A percentile compares a stretch with the other conserved stretches of the same genome.
Conservation (phyloP, 1,140 invertebrate genomes). For the Gonatopus flavifemur region DNA sequence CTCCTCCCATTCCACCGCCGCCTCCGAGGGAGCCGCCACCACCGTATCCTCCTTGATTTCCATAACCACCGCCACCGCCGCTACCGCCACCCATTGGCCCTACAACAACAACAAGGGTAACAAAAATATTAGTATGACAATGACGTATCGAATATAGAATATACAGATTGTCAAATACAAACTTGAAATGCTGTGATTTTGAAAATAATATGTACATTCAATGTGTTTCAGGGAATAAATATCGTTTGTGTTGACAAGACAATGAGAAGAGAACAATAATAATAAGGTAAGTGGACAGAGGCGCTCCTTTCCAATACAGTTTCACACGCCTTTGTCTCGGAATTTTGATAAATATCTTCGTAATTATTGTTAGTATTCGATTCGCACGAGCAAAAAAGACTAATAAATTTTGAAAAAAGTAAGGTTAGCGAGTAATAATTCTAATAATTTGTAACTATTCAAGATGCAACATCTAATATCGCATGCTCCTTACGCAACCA, state of each 20-base stretch:
- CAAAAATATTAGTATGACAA: slow-evolving; percentile 7
- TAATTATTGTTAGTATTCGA: not conserved
- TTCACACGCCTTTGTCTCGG: no score
- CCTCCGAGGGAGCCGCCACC: slow-evolving; percentile 45
- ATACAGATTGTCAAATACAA: no score
- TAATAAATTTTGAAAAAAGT: not conserved
- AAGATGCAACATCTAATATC: slow-evolving; percentile 10
- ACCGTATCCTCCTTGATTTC: slow-evolving; percentile 52
- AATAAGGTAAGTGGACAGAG: slow-evolving; percentile 27
- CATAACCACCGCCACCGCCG: slow-evolving; percentile 60
- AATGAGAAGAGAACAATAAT: no score
- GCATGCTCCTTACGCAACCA: slow-evolving; percentile 17
- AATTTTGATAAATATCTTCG: no score
- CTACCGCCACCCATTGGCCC: slow-evolving; percentile 51
- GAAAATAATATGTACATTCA: no score
- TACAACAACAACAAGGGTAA: slow-evolving; percentile 24
- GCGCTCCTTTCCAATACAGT: slow-evolving; percentile 23
- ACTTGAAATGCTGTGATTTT: no score
- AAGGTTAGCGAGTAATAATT: no score
- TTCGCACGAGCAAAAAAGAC: not conserved
- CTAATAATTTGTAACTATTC: slow-evolving; percentile 3
- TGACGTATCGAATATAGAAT: no score
- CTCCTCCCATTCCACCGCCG: slow-evolving; percentile 44
- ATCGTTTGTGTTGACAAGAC: no score
- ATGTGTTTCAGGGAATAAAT: no score